phyloP scores from a whole-genome alignment of 1,140 invertebrate species.

The Meloidogyne hapla region DNA sequence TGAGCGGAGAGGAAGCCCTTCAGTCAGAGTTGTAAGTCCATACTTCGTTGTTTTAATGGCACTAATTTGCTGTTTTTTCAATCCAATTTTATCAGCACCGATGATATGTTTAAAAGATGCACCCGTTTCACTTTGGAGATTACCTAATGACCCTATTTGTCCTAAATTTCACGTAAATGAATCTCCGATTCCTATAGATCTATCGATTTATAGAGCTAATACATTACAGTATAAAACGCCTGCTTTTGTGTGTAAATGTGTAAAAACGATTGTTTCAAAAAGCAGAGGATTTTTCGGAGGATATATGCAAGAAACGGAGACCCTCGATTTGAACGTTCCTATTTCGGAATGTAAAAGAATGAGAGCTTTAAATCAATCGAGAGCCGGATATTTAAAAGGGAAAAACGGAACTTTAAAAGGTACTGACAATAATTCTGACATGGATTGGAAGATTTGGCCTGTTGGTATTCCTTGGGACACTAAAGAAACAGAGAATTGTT shows the following conservation, averaged over 20 bases:
- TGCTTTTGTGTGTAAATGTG: background rate
- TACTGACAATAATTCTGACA: background rate
- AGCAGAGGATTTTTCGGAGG: background rate
- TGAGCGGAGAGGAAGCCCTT: background rate
- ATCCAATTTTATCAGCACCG: no score
- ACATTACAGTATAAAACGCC: constrained; percentile 6
- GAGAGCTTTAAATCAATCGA: constrained; percentile 7
- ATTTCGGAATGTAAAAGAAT: background rate
- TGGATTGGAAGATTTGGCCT: constrained; percentile 13
- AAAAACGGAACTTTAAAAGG: background rate
- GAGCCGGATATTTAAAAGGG: background rate
- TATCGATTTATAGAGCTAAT: background rate
- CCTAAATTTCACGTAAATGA: background rate
- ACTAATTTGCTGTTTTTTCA: background rate
- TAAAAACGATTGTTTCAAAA: background rate
- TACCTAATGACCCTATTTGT: no score
- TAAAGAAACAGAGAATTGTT: constrained; percentile 1
- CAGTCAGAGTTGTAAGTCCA: background rate
- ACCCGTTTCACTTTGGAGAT: no score
- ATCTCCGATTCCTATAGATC: background rate
- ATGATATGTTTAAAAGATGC: no score
- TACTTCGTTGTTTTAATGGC: background rate
- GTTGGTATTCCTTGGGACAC: background rate
- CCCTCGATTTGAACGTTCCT: background rate
- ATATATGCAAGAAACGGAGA: background rate